Percentiles rank a stretch among this genome's conserved stretches.
Conservation (phyloP, 2,797 vertebrate species). For the Macropodus opercularis region DNA sequence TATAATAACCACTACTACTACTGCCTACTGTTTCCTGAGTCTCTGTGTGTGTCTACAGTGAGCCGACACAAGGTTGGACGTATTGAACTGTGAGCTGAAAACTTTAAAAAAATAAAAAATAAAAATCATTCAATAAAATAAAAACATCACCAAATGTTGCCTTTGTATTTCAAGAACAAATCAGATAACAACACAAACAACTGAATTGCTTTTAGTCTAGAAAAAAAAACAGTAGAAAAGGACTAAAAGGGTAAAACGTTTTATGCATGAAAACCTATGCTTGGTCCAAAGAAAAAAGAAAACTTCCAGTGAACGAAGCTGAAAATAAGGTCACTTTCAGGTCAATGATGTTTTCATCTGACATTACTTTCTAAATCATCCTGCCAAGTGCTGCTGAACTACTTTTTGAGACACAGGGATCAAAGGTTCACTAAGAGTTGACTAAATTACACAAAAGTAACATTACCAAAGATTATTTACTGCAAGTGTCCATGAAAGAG, state of each 20-base stretch:
- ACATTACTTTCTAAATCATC: slow-evolving; percentile 1
- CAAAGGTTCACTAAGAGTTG: neutral
- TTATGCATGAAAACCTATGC: slow-evolving; percentile 7
- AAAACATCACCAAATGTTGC: slow-evolving; percentile 5
- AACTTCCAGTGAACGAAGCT: slow-evolving; percentile 14
- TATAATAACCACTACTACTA: too few species aligned
- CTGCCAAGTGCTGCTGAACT: neutral
- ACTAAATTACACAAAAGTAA: slow-evolving; percentile 2
- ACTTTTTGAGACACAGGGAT: neutral
- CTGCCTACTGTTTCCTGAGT: too few species aligned
- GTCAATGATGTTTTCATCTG: slow-evolving; percentile 26
- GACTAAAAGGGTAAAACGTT: neutral
- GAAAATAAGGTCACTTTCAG: slow-evolving; percentile 28
- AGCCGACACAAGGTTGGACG: too few species aligned
- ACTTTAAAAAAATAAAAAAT: too few species aligned
- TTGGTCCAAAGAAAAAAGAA: slow-evolving; percentile 8
- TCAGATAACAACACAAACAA: neutral
- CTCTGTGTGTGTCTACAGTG: too few species aligned
- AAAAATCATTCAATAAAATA: neutral
- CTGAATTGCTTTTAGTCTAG: neutral
- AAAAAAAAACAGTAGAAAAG: neutral
- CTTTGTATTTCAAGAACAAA: neutral
- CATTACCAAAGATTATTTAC: slow-evolving; percentile 15
- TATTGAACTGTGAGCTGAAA: too few species aligned
- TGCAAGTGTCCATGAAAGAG: slow-evolving; percentile 16